Conservation (phyloP, 2,888 invertebrate genomes). For the Helleia helle region DNA sequence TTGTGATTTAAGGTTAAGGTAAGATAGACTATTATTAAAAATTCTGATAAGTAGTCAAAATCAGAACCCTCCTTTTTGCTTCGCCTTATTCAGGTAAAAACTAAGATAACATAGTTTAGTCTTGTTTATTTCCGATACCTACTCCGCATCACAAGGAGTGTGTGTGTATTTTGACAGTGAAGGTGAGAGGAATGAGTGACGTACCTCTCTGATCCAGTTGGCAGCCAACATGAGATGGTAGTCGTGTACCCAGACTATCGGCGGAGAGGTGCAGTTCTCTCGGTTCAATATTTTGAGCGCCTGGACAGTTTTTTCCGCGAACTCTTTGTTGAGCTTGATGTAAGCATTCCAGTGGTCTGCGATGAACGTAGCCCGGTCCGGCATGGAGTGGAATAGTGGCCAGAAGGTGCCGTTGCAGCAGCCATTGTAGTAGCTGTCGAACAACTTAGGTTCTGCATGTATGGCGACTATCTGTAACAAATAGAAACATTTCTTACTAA, state of each 20-base stretch:
- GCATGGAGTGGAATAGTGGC: constrained; percentile 95
- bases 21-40: no score
- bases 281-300: constrained; percentile 75
- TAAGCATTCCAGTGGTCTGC: constrained; percentile 89
- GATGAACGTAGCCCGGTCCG: constrained; percentile 87
- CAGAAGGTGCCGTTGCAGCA: constrained; percentile 94
- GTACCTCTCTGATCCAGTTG: constrained; percentile 89
- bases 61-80: no score
- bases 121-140: no score
- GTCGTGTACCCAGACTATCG: constrained; percentile 95
- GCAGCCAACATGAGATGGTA: constrained; percentile 95
- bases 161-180: no score
- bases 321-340: constrained; percentile 85
- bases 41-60: no score
- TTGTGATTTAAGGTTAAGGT: no score
- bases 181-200: no score
- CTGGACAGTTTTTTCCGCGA: constrained; percentile 84
- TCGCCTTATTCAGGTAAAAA: no score
- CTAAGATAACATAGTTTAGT: no score
- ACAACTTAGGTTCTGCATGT: constrained; percentile 81
- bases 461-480: constrained; percentile 84
- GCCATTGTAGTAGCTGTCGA: constrained; percentile 93
- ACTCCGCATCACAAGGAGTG: no score
- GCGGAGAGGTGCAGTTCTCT: constrained; percentile 63
- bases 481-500: no score